Conservation (phyloP, 2,113 vertebrate genomes). For the Crocuta crocuta region DNA sequence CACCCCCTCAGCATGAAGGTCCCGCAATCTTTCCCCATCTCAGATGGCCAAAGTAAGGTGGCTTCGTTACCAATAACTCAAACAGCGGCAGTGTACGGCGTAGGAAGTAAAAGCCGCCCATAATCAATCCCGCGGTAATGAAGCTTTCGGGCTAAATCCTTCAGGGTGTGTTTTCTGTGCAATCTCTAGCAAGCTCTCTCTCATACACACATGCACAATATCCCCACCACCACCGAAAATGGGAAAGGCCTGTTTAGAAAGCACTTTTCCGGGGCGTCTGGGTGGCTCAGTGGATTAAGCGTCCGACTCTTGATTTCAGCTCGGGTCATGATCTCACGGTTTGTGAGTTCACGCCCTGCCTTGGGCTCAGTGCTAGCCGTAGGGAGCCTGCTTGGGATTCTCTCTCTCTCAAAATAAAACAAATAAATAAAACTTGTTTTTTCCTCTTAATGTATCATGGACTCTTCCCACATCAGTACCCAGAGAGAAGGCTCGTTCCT, state of each 20-base stretch:
- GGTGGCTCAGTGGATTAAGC: too few relatives aligned
- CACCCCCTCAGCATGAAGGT: not conserved
- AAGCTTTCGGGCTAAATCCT: not conserved
- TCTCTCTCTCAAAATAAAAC: too few relatives aligned
- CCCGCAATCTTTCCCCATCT: not conserved
- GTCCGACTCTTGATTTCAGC: too few relatives aligned
- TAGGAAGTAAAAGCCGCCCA: not conserved
- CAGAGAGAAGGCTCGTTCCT: not conserved
- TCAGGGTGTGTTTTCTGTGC: not conserved
- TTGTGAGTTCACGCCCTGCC: too few relatives aligned
- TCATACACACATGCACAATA: not conserved
- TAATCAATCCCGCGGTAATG: not conserved
- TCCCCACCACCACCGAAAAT: not conserved
- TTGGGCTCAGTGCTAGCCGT: too few relatives aligned
- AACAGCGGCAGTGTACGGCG: not conserved
- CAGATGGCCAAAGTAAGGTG: not conserved
- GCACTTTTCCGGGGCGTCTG: too few relatives aligned
- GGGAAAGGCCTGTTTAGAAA: not conserved
- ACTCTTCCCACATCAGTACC: not conserved
- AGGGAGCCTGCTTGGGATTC: too few relatives aligned
- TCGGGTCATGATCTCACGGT: too few relatives aligned
- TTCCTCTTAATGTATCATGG: not conserved
- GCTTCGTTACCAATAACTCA: not conserved
- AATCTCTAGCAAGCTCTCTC: not conserved
- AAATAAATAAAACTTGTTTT: not conserved